Evolutionary conservation across 2,888 invertebrate species (phyloP), one percentile per base, ranked within the genome.

Genomic region (Ornithoptera priamus): DNA sequence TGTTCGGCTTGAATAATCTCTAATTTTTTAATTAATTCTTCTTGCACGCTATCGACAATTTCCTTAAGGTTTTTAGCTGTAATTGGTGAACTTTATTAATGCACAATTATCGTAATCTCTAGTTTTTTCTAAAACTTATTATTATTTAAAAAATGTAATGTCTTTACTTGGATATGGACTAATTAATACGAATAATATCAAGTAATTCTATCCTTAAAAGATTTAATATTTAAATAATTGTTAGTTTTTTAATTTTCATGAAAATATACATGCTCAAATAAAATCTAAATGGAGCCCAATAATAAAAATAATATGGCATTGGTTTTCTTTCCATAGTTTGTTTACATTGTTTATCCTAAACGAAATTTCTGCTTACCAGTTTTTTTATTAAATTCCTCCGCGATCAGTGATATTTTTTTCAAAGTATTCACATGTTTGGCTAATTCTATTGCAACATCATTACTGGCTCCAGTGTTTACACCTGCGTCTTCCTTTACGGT

Each of bases 361-460:
- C 46, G 7, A 12, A n/a, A n/a, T 53, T 36, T 24, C 10, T 53
- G 22, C 71, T 70, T 76, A 92, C 92, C 92, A 65, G 92, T 92
- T 81, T 91, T 92, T 65, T 91, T 87, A 75, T 92, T 91, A 72
- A 92, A 92, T 71, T 92, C 92, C 72, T 92, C 92, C n/a, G 92
- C 92, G 68, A 92, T 92, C 18, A 92, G 74, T 1, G 92, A 92
- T 78, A 92, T 92, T 73, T 85, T 90, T 64, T 80, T 84, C 57
- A 92, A 76, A 0, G 92, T 92, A 64, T 78, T 77, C 1, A 92
- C 89, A 73, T 92, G 85, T 74, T 84, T 89, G 1, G 86, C 78
- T 50, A 92, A 80, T 75, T 90, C 90, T 61, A 79, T 79, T 2
- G 90, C 92, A n/a, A 90, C 80, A 67, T 92, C 91, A 18, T 81